Conservation (phyloP, 2,888 invertebrate species). For the Stenodera caucasica region DNA sequence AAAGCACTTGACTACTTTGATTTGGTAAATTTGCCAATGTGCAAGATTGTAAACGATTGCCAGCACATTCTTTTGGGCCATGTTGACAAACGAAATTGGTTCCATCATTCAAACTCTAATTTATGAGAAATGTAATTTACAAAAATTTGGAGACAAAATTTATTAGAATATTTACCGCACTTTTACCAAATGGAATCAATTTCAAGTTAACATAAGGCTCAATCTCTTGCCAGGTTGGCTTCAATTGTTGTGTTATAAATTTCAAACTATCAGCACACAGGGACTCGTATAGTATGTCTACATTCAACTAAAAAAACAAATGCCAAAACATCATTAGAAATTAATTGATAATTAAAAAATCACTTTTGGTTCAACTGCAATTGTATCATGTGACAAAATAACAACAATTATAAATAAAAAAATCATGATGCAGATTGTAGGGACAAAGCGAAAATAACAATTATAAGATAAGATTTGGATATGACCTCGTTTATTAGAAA, state of each 20-base stretch:
- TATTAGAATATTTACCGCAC: conserved; percentile 56
- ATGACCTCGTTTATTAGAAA: not conserved
- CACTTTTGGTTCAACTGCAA: not conserved
- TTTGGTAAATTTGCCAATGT: conserved; percentile 54
- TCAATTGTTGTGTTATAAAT: conserved; percentile 61
- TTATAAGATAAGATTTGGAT: not conserved
- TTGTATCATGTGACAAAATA: not conserved
- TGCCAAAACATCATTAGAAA: not conserved
- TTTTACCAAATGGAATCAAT: conserved; percentile 68
- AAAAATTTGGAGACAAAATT: not conserved
- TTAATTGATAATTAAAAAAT: not conserved
- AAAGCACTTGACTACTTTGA: conserved; percentile 50
- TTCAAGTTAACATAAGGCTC: conserved; percentile 58
- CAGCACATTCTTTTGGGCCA: conserved; percentile 64
- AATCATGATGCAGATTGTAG: not conserved
- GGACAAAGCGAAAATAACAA: not conserved
- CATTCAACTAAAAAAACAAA: conserved; percentile 52
- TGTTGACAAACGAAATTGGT: conserved; percentile 61
- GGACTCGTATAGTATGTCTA: conserved; percentile 64
- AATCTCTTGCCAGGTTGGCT: conserved; percentile 58
- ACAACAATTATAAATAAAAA: not conserved
- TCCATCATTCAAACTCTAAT: conserved; percentile 42
- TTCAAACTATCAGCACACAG: conserved; percentile 63
- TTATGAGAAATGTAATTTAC: not conserved
- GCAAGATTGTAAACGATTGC: conserved; percentile 67